These are phyloP conservation scores for Drosophila nr. perissopoda DNA, from an alignment of 2,888 invertebrate genomes.

Conservation along the genomic window DNA sequence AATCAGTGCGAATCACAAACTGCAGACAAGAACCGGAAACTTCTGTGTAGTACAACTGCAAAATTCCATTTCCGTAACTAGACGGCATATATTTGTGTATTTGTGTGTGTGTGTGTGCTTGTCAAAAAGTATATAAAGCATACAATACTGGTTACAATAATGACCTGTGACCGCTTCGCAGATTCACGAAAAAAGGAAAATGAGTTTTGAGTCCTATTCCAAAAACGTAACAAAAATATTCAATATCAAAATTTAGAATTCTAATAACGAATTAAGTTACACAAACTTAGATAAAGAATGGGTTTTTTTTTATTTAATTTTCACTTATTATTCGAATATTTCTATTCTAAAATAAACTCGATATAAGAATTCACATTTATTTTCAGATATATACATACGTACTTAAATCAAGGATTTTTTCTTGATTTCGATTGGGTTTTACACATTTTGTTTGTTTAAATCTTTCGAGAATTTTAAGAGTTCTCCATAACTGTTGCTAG, in stretches of 20 bases:
- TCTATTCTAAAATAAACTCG: not conserved
- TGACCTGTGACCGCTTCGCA: not conserved
- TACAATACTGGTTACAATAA: constrained; percentile 1
- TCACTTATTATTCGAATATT: not conserved
- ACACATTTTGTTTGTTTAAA: not conserved
- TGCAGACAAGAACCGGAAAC: constrained; percentile 60
- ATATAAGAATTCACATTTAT: not conserved
- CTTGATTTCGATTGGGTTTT: not conserved
- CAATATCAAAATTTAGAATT: not conserved
- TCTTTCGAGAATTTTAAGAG: not conserved
- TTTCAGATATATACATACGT: not conserved
- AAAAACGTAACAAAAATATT: not conserved
- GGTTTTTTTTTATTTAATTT: not conserved
- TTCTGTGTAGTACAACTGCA: constrained; percentile 56
- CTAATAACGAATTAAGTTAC: not conserved
- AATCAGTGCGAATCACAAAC: constrained; percentile 62
- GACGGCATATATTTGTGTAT: not conserved
- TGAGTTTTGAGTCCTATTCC: not conserved
- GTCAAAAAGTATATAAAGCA: not conserved
- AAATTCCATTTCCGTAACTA: constrained; percentile 76
- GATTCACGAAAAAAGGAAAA: not conserved
- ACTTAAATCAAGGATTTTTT: not conserved
- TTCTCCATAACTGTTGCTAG: not conserved
- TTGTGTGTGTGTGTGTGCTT: not conserved
- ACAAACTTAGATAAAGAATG: not conserved